Evolutionary conservation across 2,888 invertebrate species (phyloP).

Genomic region (Cheilosia pagana): DNA sequence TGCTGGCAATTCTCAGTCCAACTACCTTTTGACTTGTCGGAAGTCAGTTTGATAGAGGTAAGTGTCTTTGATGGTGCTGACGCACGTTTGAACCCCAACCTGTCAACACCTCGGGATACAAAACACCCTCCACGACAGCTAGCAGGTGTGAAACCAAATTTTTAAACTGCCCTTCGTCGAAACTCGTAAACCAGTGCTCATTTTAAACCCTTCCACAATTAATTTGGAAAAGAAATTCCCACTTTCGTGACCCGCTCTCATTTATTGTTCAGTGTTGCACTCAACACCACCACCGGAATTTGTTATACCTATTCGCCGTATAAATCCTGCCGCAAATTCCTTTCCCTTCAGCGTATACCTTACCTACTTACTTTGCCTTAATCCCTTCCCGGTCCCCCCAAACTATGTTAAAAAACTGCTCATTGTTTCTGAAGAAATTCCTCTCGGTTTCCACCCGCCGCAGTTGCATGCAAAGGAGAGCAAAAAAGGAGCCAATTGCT

Average conservation of each 20-base stretch:
- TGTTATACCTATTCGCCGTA: conserved; percentile 41
- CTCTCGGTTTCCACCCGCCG: conserved; percentile 4
- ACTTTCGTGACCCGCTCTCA: conserved; percentile 19
- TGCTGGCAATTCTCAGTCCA: neutral
- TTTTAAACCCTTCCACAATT: neutral
- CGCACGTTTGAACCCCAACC: too few species aligned
- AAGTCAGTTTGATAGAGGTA: too few species aligned
- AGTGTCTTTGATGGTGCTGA: too few species aligned
- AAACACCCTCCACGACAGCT: too few species aligned
- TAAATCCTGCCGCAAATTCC: conserved; percentile 53
- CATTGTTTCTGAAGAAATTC: conserved; percentile 46
- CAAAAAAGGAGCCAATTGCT: neutral
- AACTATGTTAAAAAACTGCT: conserved; percentile 11
- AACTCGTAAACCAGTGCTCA: conserved; percentile 1
- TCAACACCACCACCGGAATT: conserved; percentile 57
- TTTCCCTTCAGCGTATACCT: conserved; percentile 13
- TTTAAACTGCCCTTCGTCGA: neutral
- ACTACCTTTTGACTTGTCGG: neutral
- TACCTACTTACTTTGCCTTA: too few species aligned
- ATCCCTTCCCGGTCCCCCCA: neutral
- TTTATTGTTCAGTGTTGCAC: conserved; percentile 24
- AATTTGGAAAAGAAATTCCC: neutral
- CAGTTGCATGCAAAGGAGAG: conserved; percentile 31
- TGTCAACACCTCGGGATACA: too few species aligned
- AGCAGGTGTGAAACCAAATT: too few species aligned